A percentile compares a stretch with the other conserved stretches of the same genome.
These are phyloP conservation scores for Leptothorax acervorum DNA, from an alignment of 2,888 invertebrate species.

Conservation along the genomic window DNA sequence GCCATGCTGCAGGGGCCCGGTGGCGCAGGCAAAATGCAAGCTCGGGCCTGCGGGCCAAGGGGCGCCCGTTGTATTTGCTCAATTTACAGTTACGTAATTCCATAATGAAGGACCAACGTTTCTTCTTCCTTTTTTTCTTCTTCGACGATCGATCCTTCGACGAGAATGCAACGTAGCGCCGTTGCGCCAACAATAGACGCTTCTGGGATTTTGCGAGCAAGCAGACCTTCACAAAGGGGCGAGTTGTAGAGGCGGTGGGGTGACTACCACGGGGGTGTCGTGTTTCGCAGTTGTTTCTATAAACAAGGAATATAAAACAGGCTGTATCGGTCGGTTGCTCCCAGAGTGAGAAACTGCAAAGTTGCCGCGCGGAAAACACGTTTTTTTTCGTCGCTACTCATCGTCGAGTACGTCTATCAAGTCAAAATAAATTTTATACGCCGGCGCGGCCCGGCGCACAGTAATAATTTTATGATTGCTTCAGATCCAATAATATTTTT, in stretches of 20 bases:
- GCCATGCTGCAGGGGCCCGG: constrained; percentile 58
- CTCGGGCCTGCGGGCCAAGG: constrained; percentile 69
- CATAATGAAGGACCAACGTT: constrained; percentile 80
- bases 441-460: no score
- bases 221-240: constrained; percentile 75
- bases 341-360: constrained; percentile 32
- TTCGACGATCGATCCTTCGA: constrained; percentile 59
- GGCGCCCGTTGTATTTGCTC: constrained; percentile 83
- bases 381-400: neutral
- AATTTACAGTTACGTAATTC: constrained; percentile 85
- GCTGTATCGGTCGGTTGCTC: constrained; percentile 4
- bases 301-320: constrained; percentile 67
- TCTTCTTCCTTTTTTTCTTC: constrained; percentile 69
- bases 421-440: constrained; percentile 8
- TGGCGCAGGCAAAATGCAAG: constrained; percentile 75
- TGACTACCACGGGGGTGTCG: constrained; percentile 70
- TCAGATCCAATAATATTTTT: no score
- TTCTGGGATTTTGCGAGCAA: constrained; percentile 79
- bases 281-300: constrained; percentile 77
- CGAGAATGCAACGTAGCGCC: constrained; percentile 65
- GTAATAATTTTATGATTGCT: no score
- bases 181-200: constrained; percentile 58
- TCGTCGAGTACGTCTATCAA: neutral
- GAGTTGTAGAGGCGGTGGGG: constrained; percentile 37
- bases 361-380: neutral